Evolutionary conservation across 2,113 vertebrate species (phyloP).

Genomic region (Genyomyrus donnyi): DNA sequence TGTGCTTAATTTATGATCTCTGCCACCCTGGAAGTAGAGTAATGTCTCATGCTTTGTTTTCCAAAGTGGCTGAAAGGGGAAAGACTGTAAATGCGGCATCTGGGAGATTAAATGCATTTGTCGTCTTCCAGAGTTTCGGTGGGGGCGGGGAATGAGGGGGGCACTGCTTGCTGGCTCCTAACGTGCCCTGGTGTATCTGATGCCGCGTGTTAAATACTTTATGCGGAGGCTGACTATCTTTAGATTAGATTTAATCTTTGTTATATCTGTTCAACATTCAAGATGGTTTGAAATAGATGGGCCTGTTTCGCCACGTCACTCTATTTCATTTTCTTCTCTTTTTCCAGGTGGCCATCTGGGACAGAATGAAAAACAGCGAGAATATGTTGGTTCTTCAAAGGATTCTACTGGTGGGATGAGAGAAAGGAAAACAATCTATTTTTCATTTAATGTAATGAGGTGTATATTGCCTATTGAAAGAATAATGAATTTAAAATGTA

Average conservation of each 20-base stretch:
- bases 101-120: slow-evolving; percentile 1
- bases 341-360: slow-evolving; percentile 6
- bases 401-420: slow-evolving; percentile 32
- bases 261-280: not conserved
- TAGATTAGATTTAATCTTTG: slow-evolving; percentile 14
- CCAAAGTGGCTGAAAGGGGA: slow-evolving; percentile 18
- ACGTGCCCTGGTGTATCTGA: not conserved
- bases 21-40: not conserved
- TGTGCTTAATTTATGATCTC: not conserved
- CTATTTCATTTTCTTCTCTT: not conserved
- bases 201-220: slow-evolving; percentile 2
- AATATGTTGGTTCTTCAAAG: slow-evolving; percentile 27
- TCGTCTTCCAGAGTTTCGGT: not conserved
- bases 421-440: slow-evolving; percentile 30
- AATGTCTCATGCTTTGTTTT: not conserved
- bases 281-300: not conserved
- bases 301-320: not conserved
- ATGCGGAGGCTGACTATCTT: slow-evolving; percentile 1
- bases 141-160: not conserved
- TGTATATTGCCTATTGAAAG: slow-evolving; percentile 43
- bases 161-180: not conserved
- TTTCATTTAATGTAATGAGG: slow-evolving; percentile 44
- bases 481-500: slow-evolving; percentile 42
- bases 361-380: slow-evolving; percentile 5
- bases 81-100: not conserved